Evolutionary conservation across 1,140 invertebrate genomes (phyloP), one percentile per base, ranked within the genome.

Genomic region (Zaprionus africanus): DNA sequence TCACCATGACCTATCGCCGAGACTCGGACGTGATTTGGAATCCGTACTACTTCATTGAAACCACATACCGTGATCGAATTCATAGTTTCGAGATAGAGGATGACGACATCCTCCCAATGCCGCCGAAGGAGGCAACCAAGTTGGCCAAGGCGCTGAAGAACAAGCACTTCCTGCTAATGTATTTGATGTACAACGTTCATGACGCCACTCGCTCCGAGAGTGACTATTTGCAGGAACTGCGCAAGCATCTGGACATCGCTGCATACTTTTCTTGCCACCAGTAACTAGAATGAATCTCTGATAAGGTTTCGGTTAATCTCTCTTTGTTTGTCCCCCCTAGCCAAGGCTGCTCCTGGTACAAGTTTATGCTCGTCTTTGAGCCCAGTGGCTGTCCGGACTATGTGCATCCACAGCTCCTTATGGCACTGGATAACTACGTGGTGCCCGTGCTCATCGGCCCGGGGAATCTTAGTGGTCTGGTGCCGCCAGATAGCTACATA

Each of bases 301-400:
- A 17, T 19, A 15, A 13, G 17, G 5, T 19, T 1, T 38, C 4
- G 3, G n/a, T 19, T 38, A 5, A 60, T 22, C 49, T 5, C 5
- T 6, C 0, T 34, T 3, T 24, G 5, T 9, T 12, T 17, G 4
- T 36, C 5, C 2, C 5, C 38, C 22, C 4, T 15, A 59, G 2
- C 3, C 9, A 34, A 46, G 81, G 83, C 5, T 87, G 83, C 64
- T 28, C 24, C 6, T 19, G n/a, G 22, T 87, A 87, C 54, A 46
- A 75, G 22, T 87, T 87, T 22, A 71, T 82, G 79, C 19, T 87
- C 4, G 65, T 87, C 31, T 80, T 87, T n/a, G 83, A 87, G 19
- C 13, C 83, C 0, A 72, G 58, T 7, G 17, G 15, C 7, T 87
- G 83, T 26, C 79, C 72, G 11, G 83, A 87, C 34, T 87, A 72